Conservation (phyloP, 2,888 invertebrate species). For the Nemapogon koenigi region DNA sequence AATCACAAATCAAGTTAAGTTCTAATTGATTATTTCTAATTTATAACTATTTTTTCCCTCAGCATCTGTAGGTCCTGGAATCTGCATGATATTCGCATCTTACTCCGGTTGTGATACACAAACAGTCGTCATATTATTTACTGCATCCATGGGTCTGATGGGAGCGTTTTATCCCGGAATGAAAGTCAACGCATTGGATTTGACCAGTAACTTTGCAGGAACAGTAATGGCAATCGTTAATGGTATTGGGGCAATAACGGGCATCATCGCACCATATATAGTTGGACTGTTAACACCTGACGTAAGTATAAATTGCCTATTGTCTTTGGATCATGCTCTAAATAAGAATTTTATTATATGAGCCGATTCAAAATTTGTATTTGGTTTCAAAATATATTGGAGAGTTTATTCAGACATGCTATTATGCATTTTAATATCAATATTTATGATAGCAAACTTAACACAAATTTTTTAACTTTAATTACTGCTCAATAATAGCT, state of each 20-base stretch:
- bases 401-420: no score
- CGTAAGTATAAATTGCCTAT: no score
- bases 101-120: slow-evolving; percentile 71
- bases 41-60: slow-evolving; percentile 15
- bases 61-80: slow-evolving; percentile 73
- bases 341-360: no score
- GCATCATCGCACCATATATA: slow-evolving; percentile 72
- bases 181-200: slow-evolving; percentile 72
- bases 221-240: slow-evolving; percentile 74
- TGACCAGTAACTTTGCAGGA: slow-evolving; percentile 72
- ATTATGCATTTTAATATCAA: no score
- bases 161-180: slow-evolving; percentile 74
- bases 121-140: slow-evolving; percentile 67
- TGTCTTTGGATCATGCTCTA: no score
- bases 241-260: slow-evolving; percentile 75
- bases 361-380: no score
- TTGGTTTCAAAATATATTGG: no score
- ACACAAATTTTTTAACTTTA: no score
- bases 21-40: neutral
- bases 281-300: slow-evolving; percentile 71
- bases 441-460: no score
- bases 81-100: slow-evolving; percentile 71
- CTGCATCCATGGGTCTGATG: slow-evolving; percentile 73
- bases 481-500: no score
- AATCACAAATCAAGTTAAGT: neutral